Base-by-base conservation (phyloP, 2,113 vertebrate species). In the Gnathochromis pfefferi region DNA sequence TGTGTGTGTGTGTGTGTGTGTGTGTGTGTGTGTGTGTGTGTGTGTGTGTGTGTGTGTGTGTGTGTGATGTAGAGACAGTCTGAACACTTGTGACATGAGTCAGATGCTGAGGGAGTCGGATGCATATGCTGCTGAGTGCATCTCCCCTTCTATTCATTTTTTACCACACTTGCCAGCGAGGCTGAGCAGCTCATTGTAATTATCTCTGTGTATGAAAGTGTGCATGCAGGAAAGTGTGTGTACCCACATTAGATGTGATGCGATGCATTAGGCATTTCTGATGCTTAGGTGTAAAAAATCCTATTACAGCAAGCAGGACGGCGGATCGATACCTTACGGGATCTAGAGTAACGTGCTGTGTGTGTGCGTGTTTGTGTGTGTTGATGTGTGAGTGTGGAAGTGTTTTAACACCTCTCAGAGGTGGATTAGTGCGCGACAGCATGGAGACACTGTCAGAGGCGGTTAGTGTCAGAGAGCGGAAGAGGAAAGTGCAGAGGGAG, bases 391-490 rank as follows among this genome's bases (percentile, higher is more conserved):
- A 93, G 95, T 93, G 87, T 70, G 96, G 96, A 96, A 94, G 89
- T 92, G 95, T 96, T 95, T 96, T 94, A 95, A 96, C 96, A 95
- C 96, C 96, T 96, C 96, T 96, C 97, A 97, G 97, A 94, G 96
- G 97, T 96, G 97, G 97, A 97, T 97, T 97, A 98, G 97, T 96
- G 97, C 91, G 93, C 97, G 97, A 96, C 95, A 94, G 96, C 93
- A 92, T 96, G 96, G 96, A 97, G 97, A 95, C 96, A 90, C 96
- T 95, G 97, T 95, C 98, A 96, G 93, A 92, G 89, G 91, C 26
- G 49, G 94, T 99, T 96, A 98, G 93, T 79, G 91, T 97, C 97
- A 96, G 86, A 81, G 60, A 53, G 68, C 45, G 65, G 23, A 28
- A 80, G 70, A 84, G 87, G 42, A 81, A 60, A 87, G 81, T 47